Conservation (phyloP, 1,140 invertebrate genomes). For the Lasioglossum albipes region DNA sequence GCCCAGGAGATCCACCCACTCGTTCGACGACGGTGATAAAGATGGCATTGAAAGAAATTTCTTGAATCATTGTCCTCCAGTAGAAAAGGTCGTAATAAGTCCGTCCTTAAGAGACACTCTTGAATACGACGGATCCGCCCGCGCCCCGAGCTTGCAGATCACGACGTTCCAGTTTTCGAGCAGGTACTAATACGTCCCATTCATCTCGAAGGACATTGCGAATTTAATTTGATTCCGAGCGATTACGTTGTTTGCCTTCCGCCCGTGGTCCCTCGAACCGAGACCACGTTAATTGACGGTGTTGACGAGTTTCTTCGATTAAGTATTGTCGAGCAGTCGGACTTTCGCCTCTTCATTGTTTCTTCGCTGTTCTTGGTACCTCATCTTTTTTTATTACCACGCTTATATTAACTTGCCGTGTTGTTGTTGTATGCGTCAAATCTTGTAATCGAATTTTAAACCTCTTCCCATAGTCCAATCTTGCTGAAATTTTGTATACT, state of each 20-base stretch:
- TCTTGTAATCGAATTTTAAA: no score
- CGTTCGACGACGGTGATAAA: conserved; percentile 4
- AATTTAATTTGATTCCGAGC: neutral
- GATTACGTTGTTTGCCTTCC: neutral
- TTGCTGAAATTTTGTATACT: no score
- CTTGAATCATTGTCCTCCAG: conserved; percentile 14
- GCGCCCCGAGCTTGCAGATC: neutral
- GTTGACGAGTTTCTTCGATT: no score
- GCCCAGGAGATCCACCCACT: neutral
- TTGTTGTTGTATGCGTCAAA: no score
- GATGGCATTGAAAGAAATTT: conserved; percentile 7
- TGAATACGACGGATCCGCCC: conserved; percentile 6
- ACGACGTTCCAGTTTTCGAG: neutral
- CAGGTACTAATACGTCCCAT: conserved; percentile 5
- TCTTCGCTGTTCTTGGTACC: no score
- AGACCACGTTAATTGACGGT: no score
- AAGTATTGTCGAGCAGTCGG: no score
- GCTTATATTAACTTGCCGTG: no score
- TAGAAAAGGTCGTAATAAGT: conserved; percentile 34
- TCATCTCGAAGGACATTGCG: neutral
- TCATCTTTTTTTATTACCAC: no score
- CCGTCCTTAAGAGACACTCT: neutral
- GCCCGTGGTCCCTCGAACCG: no score
- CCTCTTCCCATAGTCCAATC: no score
- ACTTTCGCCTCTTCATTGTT: no score